phyloP scores from a whole-genome alignment of 2,888 invertebrate species.

The Microplitis manilae region DNA sequence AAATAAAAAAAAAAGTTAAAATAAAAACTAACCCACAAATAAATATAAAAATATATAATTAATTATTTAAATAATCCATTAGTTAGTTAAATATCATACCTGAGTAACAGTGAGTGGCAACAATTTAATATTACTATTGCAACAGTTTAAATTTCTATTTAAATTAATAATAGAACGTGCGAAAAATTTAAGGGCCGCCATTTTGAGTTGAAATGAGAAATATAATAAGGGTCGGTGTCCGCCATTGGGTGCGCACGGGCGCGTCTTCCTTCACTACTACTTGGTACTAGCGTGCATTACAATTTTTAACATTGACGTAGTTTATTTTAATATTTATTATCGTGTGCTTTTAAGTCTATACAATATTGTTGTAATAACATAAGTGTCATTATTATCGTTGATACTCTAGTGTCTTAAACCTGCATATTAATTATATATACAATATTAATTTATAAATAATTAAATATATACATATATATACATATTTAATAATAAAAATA shows the following conservation, averaged over 20 bases:
- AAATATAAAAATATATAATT: background rate
- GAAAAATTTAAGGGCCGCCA: slow-evolving; percentile 67
- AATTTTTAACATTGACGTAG: slow-evolving; percentile 13
- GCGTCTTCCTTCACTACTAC: slow-evolving; percentile 63
- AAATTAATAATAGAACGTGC: slow-evolving; percentile 55
- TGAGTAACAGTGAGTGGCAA: slow-evolving; percentile 2
- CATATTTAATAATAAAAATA: background rate
- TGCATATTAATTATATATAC: background rate
- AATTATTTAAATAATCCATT: background rate
- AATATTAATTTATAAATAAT: background rate
- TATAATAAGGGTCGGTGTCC: slow-evolving; percentile 67
- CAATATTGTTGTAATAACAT: background rate
- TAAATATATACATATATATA: background rate
- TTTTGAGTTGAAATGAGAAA: slow-evolving; percentile 59
- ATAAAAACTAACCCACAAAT: background rate
- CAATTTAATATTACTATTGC: background rate
- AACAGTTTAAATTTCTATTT: background rate
- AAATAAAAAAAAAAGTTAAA: slow-evolving; percentile 3
- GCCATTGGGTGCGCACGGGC: slow-evolving; percentile 68
- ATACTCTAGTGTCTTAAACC: background rate
- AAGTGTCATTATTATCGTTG: background rate
- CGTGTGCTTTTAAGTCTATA: background rate
- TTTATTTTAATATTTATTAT: slow-evolving; percentile 38
- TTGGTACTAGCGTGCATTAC: slow-evolving; percentile 50
- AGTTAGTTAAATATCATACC: background rate